Percentiles rank a stretch among this genome's conserved stretches.
phyloP scores from a whole-genome alignment of 1,140 invertebrate species.

The Pteromalus puparum region DNA sequence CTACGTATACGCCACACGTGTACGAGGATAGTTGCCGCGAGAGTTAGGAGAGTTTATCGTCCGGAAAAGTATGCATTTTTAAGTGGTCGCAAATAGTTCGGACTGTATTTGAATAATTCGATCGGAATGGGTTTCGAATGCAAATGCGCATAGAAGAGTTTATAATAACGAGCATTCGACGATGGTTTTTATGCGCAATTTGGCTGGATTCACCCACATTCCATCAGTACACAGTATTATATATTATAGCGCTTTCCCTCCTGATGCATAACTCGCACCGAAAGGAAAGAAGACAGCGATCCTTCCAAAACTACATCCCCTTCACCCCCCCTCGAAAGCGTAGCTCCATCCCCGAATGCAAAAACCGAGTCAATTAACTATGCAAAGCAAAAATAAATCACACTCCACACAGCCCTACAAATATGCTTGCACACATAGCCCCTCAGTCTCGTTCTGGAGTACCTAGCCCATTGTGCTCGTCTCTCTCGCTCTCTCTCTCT shows the following conservation, averaged over 20 bases:
- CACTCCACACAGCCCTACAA: background rate
- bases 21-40: background rate
- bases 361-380: slow-evolving; percentile 5
- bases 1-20: background rate
- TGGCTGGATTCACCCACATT: too few species aligned
- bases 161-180: too few species aligned
- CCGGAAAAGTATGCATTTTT: slow-evolving; percentile 4
- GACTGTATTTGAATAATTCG: background rate
- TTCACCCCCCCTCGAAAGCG: background rate
- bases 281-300: too few species aligned
- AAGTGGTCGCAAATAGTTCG: background rate
- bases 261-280: too few species aligned
- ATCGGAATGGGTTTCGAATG: too few species aligned
- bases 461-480: background rate
- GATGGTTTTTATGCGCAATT: too few species aligned
- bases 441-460: background rate
- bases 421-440: background rate
- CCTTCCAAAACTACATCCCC: too few species aligned
- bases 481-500: slow-evolving; percentile 28
- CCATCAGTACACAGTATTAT: too few species aligned
- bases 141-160: too few species aligned
- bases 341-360: background rate
- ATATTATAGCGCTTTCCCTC: too few species aligned
- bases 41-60: background rate
- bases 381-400: slow-evolving; percentile 19